A percentile compares a stretch with the other conserved stretches of the same genome.
Evolutionary conservation across 2,888 invertebrate genomes (phyloP).

Genomic region (Aethes cnicana): DNA sequence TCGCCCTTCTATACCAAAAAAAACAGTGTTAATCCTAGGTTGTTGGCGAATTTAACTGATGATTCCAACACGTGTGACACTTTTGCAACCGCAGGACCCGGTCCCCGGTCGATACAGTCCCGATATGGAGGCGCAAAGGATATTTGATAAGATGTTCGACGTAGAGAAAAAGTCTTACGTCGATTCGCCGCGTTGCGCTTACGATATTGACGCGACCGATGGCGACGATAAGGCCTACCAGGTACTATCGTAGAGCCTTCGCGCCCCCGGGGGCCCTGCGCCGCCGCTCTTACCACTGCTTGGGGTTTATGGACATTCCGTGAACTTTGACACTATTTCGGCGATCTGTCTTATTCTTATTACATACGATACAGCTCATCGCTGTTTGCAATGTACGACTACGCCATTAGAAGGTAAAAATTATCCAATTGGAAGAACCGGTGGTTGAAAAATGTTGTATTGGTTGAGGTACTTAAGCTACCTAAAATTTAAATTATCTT

Average conservation of each 20-base stretch:
- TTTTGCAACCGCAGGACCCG: constrained; percentile 78
- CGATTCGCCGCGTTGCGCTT: constrained; percentile 76
- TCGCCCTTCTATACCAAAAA: too few species aligned
- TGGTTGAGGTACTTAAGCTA: too few species aligned
- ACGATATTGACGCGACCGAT: constrained; percentile 78
- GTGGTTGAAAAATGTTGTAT: too few species aligned
- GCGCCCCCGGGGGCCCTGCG: constrained; percentile 46
- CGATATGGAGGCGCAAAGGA: constrained; percentile 81
- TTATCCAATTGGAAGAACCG: too few species aligned
- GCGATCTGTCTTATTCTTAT: too few species aligned
- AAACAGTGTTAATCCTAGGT: too few species aligned
- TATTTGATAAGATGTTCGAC: constrained; percentile 83
- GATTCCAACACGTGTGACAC: constrained; percentile 41
- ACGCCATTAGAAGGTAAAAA: too few species aligned
- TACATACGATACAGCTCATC: too few species aligned
- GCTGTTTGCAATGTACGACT: too few species aligned
- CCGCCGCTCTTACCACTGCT: constrained; percentile 3
- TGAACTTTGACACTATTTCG: too few species aligned
- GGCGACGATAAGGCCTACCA: constrained; percentile 78
- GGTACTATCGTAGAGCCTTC: constrained; percentile 75
- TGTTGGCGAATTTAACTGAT: constrained; percentile 32
- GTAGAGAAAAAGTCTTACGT: constrained; percentile 76
- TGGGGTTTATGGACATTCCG: not conserved
- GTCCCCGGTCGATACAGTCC: constrained; percentile 82
- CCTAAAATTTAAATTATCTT: too few species aligned